Percentiles rank a stretch among this genome's conserved stretches.
Conservation (phyloP, 2,797 vertebrate genomes). For the Podargus strigoides region DNA sequence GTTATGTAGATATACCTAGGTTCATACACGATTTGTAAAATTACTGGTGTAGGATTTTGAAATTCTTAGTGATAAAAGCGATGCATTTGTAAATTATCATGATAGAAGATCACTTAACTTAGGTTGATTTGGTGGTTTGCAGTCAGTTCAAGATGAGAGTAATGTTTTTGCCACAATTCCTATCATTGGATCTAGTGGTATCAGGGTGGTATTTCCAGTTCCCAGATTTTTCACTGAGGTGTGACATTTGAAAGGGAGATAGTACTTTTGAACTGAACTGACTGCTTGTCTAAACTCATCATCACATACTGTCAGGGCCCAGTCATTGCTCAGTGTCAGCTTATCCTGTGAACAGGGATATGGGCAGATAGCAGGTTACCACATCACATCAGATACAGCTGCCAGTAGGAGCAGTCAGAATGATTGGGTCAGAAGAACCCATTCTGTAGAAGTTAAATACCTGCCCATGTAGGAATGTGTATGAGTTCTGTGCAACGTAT, state of each 20-base stretch:
- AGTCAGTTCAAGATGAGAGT: neutral
- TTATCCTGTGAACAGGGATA: neutral
- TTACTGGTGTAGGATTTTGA: neutral
- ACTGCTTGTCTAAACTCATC: constrained; percentile 23
- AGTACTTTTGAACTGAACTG: neutral
- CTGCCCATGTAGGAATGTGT: neutral
- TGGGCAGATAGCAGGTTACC: neutral
- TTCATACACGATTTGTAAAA: neutral
- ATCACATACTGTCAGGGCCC: neutral
- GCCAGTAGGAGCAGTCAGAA: neutral
- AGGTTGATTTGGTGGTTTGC: neutral
- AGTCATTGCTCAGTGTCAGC: neutral
- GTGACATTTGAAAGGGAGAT: neutral
- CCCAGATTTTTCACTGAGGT: neutral
- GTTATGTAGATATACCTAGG: neutral
- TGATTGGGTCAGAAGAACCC: neutral
- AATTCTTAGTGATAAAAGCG: neutral
- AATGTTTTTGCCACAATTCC: neutral
- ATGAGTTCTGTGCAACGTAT: neutral
- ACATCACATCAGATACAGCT: neutral
- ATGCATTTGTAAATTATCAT: neutral
- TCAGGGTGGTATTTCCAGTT: neutral
- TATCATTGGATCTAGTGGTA: neutral
- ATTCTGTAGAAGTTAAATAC: neutral
- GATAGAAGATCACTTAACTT: neutral